phyloP scores from a whole-genome alignment of 53 echinoderm and acorn worm genomes.

The Patiria pectinifera region DNA sequence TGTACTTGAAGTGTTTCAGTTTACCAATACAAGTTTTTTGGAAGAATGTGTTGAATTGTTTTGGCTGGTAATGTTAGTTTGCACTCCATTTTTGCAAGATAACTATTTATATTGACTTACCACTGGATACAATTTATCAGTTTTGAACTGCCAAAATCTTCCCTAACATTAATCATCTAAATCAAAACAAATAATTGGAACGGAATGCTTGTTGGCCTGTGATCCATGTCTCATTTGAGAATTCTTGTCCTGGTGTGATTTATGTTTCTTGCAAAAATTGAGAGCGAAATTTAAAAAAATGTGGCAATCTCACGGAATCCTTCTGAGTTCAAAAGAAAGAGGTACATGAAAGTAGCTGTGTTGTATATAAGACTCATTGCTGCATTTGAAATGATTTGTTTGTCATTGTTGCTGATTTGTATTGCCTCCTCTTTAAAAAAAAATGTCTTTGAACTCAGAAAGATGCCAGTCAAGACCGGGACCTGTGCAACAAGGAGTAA shows the following conservation, averaged over 20 bases:
- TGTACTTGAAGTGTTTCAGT: neutral
- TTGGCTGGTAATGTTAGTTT: neutral
- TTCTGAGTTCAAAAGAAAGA: neutral
- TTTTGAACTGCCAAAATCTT: too few relatives aligned
- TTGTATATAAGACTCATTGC: neutral
- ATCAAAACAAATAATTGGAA: too few relatives aligned
- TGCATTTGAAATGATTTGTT: too few relatives aligned
- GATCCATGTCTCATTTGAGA: neutral
- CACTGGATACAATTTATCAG: neutral
- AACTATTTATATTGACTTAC: neutral
- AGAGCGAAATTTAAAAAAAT: neutral
- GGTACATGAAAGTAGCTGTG: neutral
- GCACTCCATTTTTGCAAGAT: slow-evolving; percentile 11
- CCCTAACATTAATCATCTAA: too few relatives aligned
- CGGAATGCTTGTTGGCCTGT: neutral
- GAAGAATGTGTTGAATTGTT: neutral
- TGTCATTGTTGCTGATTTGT: neutral
- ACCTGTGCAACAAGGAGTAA: slow-evolving; percentile 38
- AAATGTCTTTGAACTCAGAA: neutral
- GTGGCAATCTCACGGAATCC: neutral
- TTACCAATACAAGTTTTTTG: neutral
- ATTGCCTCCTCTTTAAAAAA: neutral
- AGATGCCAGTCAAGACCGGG: slow-evolving; percentile 35
- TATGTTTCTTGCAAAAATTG: neutral
- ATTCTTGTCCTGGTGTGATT: neutral